Evolutionary conservation across 2,888 invertebrate species (phyloP), one percentile per base, ranked within the genome.

Genomic region (Caenorhabditis macrosperma): DNA sequence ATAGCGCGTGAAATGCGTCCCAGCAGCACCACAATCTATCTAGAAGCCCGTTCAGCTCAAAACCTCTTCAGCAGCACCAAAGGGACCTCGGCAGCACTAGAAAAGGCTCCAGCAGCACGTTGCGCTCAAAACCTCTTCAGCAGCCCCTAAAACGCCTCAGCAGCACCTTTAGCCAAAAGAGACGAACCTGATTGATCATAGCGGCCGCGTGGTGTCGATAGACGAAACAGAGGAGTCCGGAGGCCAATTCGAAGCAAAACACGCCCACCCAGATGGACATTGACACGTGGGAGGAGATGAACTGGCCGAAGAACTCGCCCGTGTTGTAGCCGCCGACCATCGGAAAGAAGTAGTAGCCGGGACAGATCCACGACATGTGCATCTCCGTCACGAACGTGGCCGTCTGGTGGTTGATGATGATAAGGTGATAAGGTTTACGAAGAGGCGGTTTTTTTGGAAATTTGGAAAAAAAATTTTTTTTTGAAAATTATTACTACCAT

Each of bases 321-420:
- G 76, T 69, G 41, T 68, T 69, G 44, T 60, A 77, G 12, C 76
- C 76, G 30, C 76, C 76, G 57, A 77, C 38, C 55, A 77, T 38
- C 44, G 76, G 76, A 20, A 77, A 77, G 38, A 68, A 77, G 48
- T 69, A 77, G 33, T 68, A 77, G 24, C 63, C 76, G 10, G 76
- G 61, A 30, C 75, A 59, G 41, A 68, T 61, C 61, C 60, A 60
- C 0, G 75, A 67, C 76, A 77, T 77, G 44, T 63, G 33, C 20
- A 50, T 28, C 41, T 77, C 76, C 1, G 66, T 66, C 12, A 77
- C 44, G 15, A 77, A 77, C 12, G 46, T 41, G 0, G 28, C 64
- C 24, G 22, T 24, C 61, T 66, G 74, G 0, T 61, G 41, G n/a
- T n/a, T n/a, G n/a, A n/a, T n/a, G n/a, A n/a, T n/a, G 35, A 44